Evolutionary conservation across 1,140 invertebrate species (phyloP).

Genomic region (Drosophila yakuba): DNA sequence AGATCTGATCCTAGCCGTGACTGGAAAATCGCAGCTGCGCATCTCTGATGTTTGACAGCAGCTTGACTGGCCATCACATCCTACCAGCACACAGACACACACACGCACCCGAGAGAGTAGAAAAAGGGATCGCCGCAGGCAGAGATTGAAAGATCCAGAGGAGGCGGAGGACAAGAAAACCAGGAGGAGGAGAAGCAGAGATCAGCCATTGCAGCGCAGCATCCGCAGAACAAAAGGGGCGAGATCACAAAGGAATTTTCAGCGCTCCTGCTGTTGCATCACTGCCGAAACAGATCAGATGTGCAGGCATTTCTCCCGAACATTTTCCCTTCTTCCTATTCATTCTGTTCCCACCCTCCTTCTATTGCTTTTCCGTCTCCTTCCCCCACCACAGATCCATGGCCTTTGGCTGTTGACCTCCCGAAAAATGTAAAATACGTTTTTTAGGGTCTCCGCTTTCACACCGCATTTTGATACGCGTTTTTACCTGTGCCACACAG

Average conservation of each 20-base stretch:
- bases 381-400: neutral
- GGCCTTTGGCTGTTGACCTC: constrained; percentile 69
- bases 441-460: constrained; percentile 51
- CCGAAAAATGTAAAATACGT: constrained; percentile 34
- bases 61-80: constrained; percentile 31
- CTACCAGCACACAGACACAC: constrained; percentile 30
- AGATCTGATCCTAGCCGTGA: constrained; percentile 12
- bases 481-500: constrained; percentile 56
- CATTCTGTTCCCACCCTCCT: constrained; percentile 25
- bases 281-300: constrained; percentile 68
- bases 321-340: constrained; percentile 15
- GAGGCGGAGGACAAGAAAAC: neutral
- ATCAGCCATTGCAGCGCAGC: constrained; percentile 39
- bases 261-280: constrained; percentile 71
- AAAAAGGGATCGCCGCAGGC: constrained; percentile 52
- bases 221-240: constrained; percentile 41
- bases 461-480: constrained; percentile 35
- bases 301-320: constrained; percentile 51
- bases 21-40: constrained; percentile 17
- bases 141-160: constrained; percentile 9
- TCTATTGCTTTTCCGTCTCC: neutral
- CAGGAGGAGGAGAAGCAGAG: constrained; percentile 6
- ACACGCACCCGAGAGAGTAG: constrained; percentile 19
- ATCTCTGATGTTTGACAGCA: constrained; percentile 36
- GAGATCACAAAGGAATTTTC: constrained; percentile 76